These are phyloP conservation scores for Ophion obscuratus DNA, from an alignment of 2,888 invertebrate species.

Conservation along the genomic window DNA sequence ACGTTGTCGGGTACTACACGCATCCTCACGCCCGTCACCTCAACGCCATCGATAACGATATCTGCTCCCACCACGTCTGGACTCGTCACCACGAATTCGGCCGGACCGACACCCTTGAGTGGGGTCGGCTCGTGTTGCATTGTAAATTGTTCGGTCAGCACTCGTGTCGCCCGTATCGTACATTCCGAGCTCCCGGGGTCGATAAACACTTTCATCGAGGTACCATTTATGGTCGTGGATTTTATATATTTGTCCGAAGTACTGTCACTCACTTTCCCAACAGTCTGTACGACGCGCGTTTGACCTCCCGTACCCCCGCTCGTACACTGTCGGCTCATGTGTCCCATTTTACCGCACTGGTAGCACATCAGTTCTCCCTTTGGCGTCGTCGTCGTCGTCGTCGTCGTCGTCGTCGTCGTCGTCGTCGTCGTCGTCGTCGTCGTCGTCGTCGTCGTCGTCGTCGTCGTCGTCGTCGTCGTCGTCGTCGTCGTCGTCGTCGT, in stretches of 20 bases:
- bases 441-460: too few relatives aligned
- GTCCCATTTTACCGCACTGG: background rate
- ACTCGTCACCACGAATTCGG: too few relatives aligned
- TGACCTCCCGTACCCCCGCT: background rate
- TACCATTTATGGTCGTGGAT: background rate
- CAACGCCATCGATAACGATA: too few relatives aligned
- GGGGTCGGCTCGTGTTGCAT: background rate
- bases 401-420: too few relatives aligned
- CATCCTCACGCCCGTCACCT: too few relatives aligned
- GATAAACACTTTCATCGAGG: background rate
- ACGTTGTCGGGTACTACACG: slow-evolving; percentile 21
- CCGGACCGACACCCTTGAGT: too few relatives aligned
- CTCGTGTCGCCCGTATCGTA: slow-evolving; percentile 26
- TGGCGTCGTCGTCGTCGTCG: too few relatives aligned
- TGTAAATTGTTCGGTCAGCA: background rate
- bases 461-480: too few relatives aligned
- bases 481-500: too few relatives aligned
- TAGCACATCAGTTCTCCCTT: background rate
- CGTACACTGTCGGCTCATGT: background rate
- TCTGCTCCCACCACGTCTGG: too few relatives aligned
- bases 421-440: too few relatives aligned
- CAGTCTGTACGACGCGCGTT: background rate
- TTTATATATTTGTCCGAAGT: background rate
- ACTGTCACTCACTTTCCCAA: background rate
- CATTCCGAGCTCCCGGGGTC: slow-evolving; percentile 39